Percentiles rank a stretch among this genome's conserved stretches.
These are phyloP conservation scores for Akabosia matsudoensis DNA, from an alignment of 1,140 invertebrate species.

Conservation along the genomic window DNA sequence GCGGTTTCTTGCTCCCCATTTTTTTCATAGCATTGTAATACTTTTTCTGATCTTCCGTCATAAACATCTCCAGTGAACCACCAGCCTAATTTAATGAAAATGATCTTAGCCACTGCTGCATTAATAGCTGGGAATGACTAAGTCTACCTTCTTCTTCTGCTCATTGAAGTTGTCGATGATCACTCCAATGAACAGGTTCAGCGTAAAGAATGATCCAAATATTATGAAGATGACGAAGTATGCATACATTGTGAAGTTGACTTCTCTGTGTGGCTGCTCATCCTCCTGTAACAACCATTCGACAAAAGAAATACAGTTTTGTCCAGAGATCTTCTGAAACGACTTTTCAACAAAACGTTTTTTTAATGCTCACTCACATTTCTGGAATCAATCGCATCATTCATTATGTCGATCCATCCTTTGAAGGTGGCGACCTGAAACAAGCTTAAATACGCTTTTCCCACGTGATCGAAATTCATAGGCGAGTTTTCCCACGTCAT, in stretches of 20 bases:
- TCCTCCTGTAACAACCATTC: too few species aligned
- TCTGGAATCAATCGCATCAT: slow-evolving; percentile 87
- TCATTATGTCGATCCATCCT: slow-evolving; percentile 94
- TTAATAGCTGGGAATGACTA: neutral
- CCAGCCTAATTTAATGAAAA: slow-evolving; percentile 65
- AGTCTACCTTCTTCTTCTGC: slow-evolving; percentile 86
- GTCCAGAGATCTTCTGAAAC: neutral
- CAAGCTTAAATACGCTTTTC: slow-evolving; percentile 92
- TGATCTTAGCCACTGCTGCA: neutral
- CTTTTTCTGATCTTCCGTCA: slow-evolving; percentile 99
- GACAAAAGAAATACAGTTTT: neutral
- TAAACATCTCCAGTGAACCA: slow-evolving; percentile 97
- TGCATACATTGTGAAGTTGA: slow-evolving; percentile 94
- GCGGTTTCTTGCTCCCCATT: slow-evolving; percentile 96
- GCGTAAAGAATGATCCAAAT: slow-evolving; percentile 94
- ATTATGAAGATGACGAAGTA: slow-evolving; percentile 98
- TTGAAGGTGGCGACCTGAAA: slow-evolving; percentile 99
- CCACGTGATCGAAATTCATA: slow-evolving; percentile 98
- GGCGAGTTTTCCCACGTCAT: slow-evolving; percentile 93
- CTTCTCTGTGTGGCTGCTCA: slow-evolving; percentile 88
- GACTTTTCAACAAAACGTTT: slow-evolving; percentile 1
- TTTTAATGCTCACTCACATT: neutral
- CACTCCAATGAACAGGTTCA: slow-evolving; percentile 96
- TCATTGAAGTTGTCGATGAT: slow-evolving; percentile 99
- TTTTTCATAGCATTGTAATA: slow-evolving; percentile 99